Evolutionary conservation across 2,888 invertebrate species (phyloP).

Genomic region (Microctonus hyperodae): DNA sequence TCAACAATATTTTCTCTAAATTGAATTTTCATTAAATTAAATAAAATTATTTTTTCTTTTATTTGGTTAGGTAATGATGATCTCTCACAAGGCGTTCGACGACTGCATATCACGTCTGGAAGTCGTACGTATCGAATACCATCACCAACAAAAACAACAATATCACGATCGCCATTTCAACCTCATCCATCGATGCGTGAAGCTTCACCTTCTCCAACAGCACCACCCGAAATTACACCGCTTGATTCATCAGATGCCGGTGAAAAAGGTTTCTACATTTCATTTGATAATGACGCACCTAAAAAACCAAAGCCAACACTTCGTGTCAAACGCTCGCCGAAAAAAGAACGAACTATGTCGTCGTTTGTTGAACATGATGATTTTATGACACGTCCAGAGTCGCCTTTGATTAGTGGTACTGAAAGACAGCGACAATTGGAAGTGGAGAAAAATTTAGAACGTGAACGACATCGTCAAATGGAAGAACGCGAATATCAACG

Average conservation of each 20-base stretch:
- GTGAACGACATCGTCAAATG: constrained; percentile 56
- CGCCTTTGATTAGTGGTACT: constrained; percentile 44
- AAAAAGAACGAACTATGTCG: constrained; percentile 66
- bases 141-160: constrained; percentile 82
- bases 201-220: constrained; percentile 62
- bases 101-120: constrained; percentile 86
- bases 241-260: constrained; percentile 63
- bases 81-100: constrained; percentile 72
- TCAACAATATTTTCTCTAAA: neutral
- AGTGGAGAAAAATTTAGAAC: constrained; percentile 62
- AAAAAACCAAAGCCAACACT: constrained; percentile 89
- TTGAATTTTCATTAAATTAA: too few relatives aligned
- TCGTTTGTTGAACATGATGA: constrained; percentile 57
- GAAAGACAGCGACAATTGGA: constrained; percentile 64
- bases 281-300: constrained; percentile 88
- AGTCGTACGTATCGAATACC: constrained; percentile 89
- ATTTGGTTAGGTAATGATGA: constrained; percentile 58
- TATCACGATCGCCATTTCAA: constrained; percentile 77
- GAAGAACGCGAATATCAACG: constrained; percentile 58
- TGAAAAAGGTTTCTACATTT: constrained; percentile 92
- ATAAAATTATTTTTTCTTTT: neutral
- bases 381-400: constrained; percentile 51
- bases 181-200: constrained; percentile 58
- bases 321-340: constrained; percentile 77
- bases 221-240: constrained; percentile 60